These are phyloP conservation scores for Bicyclus anynana DNA, from an alignment of 1,140 invertebrate species.

Conservation along the genomic window DNA sequence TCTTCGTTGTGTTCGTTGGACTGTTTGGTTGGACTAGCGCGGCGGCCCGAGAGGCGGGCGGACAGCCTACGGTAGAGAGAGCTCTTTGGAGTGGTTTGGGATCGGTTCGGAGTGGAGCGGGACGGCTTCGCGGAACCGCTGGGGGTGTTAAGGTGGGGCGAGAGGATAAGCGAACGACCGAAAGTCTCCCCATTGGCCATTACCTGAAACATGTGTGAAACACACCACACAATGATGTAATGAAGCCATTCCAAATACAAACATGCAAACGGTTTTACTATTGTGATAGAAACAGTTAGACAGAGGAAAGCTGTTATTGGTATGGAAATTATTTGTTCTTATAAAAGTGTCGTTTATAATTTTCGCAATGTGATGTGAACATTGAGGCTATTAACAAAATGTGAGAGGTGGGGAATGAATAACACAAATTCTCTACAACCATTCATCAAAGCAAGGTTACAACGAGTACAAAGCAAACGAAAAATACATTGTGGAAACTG, in stretches of 20 bases:
- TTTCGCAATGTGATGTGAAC: background rate
- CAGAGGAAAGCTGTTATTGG: slow-evolving; percentile 48
- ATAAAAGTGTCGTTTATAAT: background rate
- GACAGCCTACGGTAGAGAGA: slow-evolving; percentile 70
- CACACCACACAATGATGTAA: slow-evolving; percentile 77
- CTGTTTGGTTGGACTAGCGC: slow-evolving; percentile 47
- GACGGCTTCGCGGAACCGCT: slow-evolving; percentile 47
- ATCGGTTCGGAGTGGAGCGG: slow-evolving; percentile 59
- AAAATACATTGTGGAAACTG: slow-evolving; percentile 16
- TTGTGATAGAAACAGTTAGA: slow-evolving; percentile 58
- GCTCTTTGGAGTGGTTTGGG: slow-evolving; percentile 67
- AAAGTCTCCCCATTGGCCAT: slow-evolving; percentile 78
- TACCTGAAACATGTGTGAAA: slow-evolving; percentile 78
- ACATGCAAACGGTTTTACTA: slow-evolving; percentile 64
- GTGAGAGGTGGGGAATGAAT: background rate
- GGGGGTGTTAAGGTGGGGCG: slow-evolving; percentile 59
- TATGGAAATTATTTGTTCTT: slow-evolving; percentile 5
- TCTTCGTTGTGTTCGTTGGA: slow-evolving; percentile 28
- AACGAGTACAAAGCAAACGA: slow-evolving; percentile 23
- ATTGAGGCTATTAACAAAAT: slow-evolving; percentile 1
- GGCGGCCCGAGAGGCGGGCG: slow-evolving; percentile 61
- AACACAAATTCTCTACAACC: slow-evolving; percentile 11
- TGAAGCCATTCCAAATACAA: slow-evolving; percentile 74
- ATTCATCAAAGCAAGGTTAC: slow-evolving; percentile 21
- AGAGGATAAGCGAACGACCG: slow-evolving; percentile 76